Evolutionary conservation across 1,140 invertebrate genomes (phyloP).

Genomic region (Drosophila arizonae): DNA sequence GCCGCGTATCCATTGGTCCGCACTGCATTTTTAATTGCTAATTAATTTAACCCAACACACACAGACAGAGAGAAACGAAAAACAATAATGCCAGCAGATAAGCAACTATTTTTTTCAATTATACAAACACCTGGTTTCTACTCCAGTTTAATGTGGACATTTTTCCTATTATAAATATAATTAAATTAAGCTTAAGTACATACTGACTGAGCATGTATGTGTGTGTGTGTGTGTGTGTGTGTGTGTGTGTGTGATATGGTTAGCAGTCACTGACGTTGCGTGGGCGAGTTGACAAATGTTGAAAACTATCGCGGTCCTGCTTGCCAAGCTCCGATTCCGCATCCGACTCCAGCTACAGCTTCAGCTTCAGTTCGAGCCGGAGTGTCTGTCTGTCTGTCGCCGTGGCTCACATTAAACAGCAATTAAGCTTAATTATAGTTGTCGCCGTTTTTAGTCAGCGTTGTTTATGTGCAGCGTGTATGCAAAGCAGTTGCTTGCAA

Average conservation of each 20-base stretch:
- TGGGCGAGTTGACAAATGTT: slow-evolving; percentile 49
- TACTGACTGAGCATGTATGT: slow-evolving; percentile 17
- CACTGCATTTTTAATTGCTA: slow-evolving; percentile 79
- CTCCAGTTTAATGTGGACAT: slow-evolving; percentile 54
- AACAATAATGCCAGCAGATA: slow-evolving; percentile 52
- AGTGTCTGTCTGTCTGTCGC: slow-evolving; percentile 23
- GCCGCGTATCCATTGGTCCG: slow-evolving; percentile 32
- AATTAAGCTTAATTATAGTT: slow-evolving; percentile 82
- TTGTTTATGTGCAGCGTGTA: slow-evolving; percentile 70
- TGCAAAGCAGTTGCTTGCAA: slow-evolving; percentile 71
- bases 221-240: slow-evolving; percentile 30
- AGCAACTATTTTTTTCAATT: slow-evolving; percentile 7
- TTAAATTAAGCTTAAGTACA: slow-evolving; percentile 64
- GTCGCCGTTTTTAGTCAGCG: slow-evolving; percentile 77
- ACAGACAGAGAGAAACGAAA: slow-evolving; percentile 52
- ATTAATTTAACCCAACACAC: slow-evolving; percentile 60
- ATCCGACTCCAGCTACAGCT: neutral
- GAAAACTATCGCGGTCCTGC: slow-evolving; percentile 22
- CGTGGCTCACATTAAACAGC: slow-evolving; percentile 73
- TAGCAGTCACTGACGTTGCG: slow-evolving; percentile 44
- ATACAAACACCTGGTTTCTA: slow-evolving; percentile 59
- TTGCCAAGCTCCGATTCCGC: neutral
- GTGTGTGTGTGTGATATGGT: slow-evolving; percentile 31
- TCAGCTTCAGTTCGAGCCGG: neutral
- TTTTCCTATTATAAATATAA: slow-evolving; percentile 66